Evolutionary conservation across 1,140 invertebrate genomes (phyloP), one percentile per base, ranked within the genome.

Genomic region (Octopus bimaculoides): DNA sequence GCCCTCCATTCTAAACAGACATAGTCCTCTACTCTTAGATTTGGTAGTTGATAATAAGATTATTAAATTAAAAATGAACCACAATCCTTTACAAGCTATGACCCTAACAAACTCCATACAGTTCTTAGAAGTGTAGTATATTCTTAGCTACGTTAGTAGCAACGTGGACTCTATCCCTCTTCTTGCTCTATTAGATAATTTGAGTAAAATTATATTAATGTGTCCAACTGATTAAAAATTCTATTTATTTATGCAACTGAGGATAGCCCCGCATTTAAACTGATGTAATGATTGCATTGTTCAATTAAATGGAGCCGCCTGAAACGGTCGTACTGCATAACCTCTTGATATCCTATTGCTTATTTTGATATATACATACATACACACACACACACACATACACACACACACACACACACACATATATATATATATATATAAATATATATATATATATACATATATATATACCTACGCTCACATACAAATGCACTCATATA

Each of bases 341-440:
- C 26, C 26, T 41, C 26, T 41, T 41, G 26, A 41, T 41, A 41
- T 41, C 26, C 26, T 41, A 2, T 41, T 41, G 26, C n/a, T 61
- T 61, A 7, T 61, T 61, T 61, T 17, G 7, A 61, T 17, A 61
- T 17, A 61, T 17, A 61, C 56, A 61, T 17, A 61, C 56, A 61
- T 17, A 61, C 56, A 61, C 56, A 61, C 56, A 61, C 56, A 61
- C 56, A 61, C 56, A 61, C 56, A 61, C 56, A 61, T 17, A 61
- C 56, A 41, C 55, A 20, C 53, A 54, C 55, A 61, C 55, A 61
- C 53, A 77, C 77, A 55, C 55, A 77, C 55, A 55, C 77, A 54
- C 55, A 77, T 77, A 26, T 77, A 20, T 4, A 77, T 52, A 52
- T 66, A n/a, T 10, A 77, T 41, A n/a, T 66, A 26, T n/a, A 26